Percentiles rank a stretch among this genome's conserved stretches.
Conservation (phyloP, 2,888 invertebrate species). For the Catocala nupta region DNA sequence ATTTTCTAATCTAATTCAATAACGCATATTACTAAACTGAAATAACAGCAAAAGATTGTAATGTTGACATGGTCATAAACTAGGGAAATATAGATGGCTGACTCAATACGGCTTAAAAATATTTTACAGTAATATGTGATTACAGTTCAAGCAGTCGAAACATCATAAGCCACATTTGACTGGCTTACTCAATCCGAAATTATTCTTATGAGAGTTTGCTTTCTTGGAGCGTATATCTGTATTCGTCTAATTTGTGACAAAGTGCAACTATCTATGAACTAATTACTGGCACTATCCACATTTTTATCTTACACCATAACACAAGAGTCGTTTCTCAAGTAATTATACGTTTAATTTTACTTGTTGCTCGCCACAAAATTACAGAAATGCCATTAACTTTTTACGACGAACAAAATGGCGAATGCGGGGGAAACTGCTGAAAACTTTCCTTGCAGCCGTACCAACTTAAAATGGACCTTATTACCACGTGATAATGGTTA, state of each 20-base stretch:
- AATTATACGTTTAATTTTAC: constrained; percentile 81
- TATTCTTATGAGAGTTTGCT: no score
- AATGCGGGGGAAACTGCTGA: constrained; percentile 61
- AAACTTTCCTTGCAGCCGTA: constrained; percentile 45
- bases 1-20: no score
- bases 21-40: no score
- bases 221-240: no score
- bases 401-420: constrained; percentile 83
- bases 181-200: no score
- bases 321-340: constrained; percentile 58
- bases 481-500: constrained; percentile 51
- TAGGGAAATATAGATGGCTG: no score
- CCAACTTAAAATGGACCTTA: constrained; percentile 58
- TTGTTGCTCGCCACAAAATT: constrained; percentile 80
- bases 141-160: no score
- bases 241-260: neutral
- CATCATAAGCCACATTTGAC: no score
- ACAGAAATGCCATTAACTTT: constrained; percentile 79
- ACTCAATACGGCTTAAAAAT: no score
- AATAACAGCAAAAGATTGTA: no score
- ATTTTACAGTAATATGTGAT: no score
- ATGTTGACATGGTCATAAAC: no score
- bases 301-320: constrained; percentile 40
- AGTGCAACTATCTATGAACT: neutral
- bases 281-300: constrained; percentile 21